A percentile compares a stretch with the other conserved stretches of the same genome.
These are phyloP conservation scores for Megathymus violae DNA, from an alignment of 1,140 invertebrate genomes.

Conservation along the genomic window DNA sequence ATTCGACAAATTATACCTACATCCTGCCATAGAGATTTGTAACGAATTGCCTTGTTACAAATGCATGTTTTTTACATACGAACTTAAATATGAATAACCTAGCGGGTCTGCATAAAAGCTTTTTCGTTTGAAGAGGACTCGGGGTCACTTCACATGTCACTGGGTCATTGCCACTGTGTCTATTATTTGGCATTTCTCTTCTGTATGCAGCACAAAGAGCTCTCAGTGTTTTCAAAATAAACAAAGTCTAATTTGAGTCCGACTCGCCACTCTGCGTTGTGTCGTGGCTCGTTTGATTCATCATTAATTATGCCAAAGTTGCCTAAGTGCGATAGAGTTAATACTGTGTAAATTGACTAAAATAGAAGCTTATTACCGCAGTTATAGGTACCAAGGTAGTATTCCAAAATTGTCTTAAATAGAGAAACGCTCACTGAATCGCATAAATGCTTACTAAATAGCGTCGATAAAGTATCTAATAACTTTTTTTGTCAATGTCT, in stretches of 20 bases:
- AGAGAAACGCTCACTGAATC: too few relatives aligned
- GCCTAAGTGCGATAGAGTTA: too few relatives aligned
- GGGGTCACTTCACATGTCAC: conserved; percentile 16
- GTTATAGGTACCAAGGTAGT: too few relatives aligned
- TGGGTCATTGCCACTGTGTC: conserved; percentile 23
- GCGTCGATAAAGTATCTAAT: too few relatives aligned
- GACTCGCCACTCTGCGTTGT: neutral
- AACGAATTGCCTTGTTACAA: too few relatives aligned
- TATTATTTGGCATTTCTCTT: conserved; percentile 19
- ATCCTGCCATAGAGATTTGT: too few relatives aligned
- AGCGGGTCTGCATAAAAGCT: neutral
- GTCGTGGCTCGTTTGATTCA: neutral
- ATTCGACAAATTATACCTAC: too few relatives aligned
- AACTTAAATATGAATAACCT: neutral
- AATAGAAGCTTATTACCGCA: too few relatives aligned
- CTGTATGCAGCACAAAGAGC: conserved; percentile 2
- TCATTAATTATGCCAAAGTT: neutral
- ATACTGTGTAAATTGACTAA: too few relatives aligned
- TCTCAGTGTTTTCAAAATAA: conserved; percentile 22
- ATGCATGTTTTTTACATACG: neutral
- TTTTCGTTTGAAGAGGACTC: neutral
- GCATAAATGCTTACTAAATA: too few relatives aligned
- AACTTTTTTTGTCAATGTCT: too few relatives aligned
- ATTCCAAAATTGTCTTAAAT: too few relatives aligned
- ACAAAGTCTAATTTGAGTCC: conserved; percentile 1